A percentile compares a stretch with the other conserved stretches of the same genome.
These are phyloP conservation scores for Pontoporia blainvillei DNA, from an alignment of 2,113 vertebrate species.

Conservation along the genomic window DNA sequence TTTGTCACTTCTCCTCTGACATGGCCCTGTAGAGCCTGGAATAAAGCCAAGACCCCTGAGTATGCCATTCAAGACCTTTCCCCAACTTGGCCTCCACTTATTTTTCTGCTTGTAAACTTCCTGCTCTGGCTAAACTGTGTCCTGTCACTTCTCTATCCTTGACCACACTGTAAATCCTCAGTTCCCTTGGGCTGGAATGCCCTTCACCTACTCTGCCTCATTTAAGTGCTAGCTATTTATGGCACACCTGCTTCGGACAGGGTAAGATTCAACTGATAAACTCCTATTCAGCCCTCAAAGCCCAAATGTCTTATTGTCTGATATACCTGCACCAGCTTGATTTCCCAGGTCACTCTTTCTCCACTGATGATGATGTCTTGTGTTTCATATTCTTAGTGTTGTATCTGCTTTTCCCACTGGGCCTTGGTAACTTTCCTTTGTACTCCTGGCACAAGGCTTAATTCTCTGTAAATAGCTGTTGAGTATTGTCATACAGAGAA, in stretches of 20 bases:
- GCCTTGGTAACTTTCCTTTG: neutral
- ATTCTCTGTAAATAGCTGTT: slow-evolving; percentile 43
- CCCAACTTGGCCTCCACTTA: neutral
- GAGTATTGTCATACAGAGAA: neutral
- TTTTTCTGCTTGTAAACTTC: neutral
- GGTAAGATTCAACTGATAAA: neutral
- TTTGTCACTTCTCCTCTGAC: neutral
- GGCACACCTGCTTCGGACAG: neutral
- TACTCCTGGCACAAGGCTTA: neutral
- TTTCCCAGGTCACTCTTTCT: neutral
- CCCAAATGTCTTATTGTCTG: neutral
- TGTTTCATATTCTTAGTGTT: neutral
- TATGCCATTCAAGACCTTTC: neutral
- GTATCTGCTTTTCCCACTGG: neutral
- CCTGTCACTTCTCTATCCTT: neutral
- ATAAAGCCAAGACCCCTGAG: neutral
- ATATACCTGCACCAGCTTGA: neutral
- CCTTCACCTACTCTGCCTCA: neutral
- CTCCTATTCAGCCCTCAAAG: slow-evolving; percentile 48
- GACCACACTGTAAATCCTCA: neutral
- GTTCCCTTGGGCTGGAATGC: neutral
- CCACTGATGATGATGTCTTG: neutral
- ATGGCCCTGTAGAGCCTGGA: neutral
- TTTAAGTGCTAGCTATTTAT: neutral
- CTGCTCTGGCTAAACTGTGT: neutral